Conservation (phyloP, 2,113 vertebrate species). For the Cichladusa arquata region DNA sequence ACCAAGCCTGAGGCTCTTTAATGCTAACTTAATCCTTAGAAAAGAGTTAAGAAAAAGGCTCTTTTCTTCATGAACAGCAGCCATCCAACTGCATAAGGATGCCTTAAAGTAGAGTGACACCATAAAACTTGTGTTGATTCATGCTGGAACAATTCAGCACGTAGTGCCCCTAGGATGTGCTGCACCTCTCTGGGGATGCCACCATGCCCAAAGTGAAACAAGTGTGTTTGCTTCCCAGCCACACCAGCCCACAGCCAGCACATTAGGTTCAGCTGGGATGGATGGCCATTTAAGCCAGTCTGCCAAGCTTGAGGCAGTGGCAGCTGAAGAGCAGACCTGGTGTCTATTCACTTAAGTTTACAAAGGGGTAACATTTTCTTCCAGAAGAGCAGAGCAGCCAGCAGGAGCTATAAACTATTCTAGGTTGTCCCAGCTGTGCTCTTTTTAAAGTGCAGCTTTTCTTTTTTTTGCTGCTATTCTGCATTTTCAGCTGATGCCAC, state of each 20-base stretch:
- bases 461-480: background rate
- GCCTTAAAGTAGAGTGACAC: background rate
- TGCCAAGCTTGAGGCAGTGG: background rate
- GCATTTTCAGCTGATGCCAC: background rate
- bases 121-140: background rate
- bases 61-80: background rate
- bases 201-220: background rate
- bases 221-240: background rate
- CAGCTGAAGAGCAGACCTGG: background rate
- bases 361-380: background rate
- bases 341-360: background rate
- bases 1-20: background rate
- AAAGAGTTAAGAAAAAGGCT: background rate
- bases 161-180: background rate
- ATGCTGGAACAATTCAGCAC: background rate
- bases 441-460: background rate
- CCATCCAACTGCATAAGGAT: background rate
- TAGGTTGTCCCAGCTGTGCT: background rate
- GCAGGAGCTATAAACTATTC: background rate
- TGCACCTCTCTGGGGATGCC: background rate
- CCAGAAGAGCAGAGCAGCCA: background rate
- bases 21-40: background rate
- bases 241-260: background rate
- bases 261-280: background rate
- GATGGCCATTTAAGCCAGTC: background rate